Evolutionary conservation across 23 tunicate species (phyloP), one percentile per base, ranked within the genome.

Genomic region (Phallusia fumigata): DNA sequence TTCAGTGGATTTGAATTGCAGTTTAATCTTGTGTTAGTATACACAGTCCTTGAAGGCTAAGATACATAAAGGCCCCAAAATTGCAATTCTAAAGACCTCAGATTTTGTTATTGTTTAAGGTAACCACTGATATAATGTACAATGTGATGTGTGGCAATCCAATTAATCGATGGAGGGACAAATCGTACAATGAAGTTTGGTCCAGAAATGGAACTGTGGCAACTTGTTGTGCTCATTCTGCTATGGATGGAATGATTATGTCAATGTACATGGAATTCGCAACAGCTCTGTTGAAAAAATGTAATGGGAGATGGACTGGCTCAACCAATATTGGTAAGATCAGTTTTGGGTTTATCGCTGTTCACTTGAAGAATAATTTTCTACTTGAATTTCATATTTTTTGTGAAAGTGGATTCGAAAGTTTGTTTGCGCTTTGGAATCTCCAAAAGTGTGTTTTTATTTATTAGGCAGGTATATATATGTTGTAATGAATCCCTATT

Each of bases 201-300:
- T 22, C 82, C 1, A 76, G n/a, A 26, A 92, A 87, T 84, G 88
- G 91, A 19, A 72, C 77, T 21, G 76, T 76, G 51, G 53, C 79
- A 0, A 32, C 65, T 45, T 44, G 52, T 32, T 73, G 80, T 36
- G 91, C 87, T 34, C 97, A 92, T 79, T 79, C 86, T 32, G 83
- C 91, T 31, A 28, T 86, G 3, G 97, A 92, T 80, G 97, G 97
- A 16, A 92, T 92, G 97, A 88, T 87, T 0, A 76, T 83, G 84
- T 86, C 84, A 11, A 28, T 84, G 69, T 81, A 76, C 58, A 82
- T 74, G 31, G 73, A 69, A 28, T 86, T 81, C 40, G 12, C 64
- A 0, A 79, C 36, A 76, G 73, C 33, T 31, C 11, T 64, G 0
- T 31, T 86, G 65, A 64, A 53, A 34, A 35, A 30, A 19, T 47